phyloP scores from a whole-genome alignment of 2,113 vertebrate genomes.

The Phalacrocorax pelagicus region DNA sequence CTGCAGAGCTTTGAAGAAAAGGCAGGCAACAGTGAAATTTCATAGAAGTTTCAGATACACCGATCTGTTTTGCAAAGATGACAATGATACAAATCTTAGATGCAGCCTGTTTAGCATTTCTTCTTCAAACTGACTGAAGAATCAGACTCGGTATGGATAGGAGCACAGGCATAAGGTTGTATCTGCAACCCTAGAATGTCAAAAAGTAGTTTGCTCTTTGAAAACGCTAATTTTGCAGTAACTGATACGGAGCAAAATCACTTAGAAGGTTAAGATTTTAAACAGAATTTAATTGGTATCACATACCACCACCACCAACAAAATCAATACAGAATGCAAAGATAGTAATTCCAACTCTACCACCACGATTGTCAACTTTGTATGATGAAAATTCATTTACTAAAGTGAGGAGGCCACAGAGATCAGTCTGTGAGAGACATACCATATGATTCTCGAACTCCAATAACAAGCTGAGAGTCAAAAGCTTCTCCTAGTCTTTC shows the following conservation, averaged over 20 bases:
- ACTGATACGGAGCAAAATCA: neutral
- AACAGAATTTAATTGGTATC: neutral
- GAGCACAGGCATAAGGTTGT: neutral
- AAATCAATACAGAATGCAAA: neutral
- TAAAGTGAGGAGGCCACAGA: neutral
- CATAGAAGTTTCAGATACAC: neutral
- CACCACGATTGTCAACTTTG: neutral
- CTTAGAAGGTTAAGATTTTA: neutral
- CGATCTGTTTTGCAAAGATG: neutral
- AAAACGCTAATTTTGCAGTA: neutral
- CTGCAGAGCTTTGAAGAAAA: neutral
- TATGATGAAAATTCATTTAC: neutral
- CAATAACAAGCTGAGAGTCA: conserved; percentile 98
- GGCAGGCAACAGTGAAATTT: neutral
- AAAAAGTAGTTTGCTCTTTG: neutral
- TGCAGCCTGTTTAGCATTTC: neutral
- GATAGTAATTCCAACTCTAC: neutral
- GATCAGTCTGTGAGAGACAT: conserved; percentile 44
- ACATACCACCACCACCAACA: neutral
- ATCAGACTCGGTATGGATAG: neutral
- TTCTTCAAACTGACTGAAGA: neutral
- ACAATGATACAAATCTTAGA: neutral
- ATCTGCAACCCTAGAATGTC: neutral
- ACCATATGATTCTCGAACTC: conserved; percentile 98
- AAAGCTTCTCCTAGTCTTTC: conserved; percentile 97